Evolutionary conservation across 1,140 invertebrate genomes (phyloP).

Genomic region (Euura lappo): DNA sequence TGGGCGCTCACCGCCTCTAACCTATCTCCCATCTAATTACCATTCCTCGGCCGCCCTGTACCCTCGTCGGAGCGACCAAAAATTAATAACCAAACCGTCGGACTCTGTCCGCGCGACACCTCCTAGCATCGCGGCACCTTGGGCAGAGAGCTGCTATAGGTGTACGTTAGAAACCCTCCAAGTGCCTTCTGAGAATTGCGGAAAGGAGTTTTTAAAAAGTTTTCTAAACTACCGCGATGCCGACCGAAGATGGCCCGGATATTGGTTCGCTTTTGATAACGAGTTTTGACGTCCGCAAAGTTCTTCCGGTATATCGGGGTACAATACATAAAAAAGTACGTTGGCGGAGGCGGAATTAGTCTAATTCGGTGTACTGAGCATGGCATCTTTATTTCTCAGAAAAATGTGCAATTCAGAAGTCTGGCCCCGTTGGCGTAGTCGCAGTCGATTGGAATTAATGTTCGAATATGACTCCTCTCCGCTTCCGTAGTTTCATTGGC

Average conservation of each 20-base stretch:
- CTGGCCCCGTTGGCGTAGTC: not conserved
- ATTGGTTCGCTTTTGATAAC: not conserved
- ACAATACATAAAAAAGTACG: not conserved
- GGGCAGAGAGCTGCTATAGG: not conserved
- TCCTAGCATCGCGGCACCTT: not conserved
- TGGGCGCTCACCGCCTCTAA: conserved; percentile 3
- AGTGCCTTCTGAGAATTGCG: not conserved
- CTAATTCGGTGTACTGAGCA: not conserved
- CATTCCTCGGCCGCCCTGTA: not conserved
- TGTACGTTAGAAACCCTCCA: not conserved
- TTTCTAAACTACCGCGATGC: too few species aligned
- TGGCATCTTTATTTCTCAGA: not conserved
- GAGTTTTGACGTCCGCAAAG: not conserved
- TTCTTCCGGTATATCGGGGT: not conserved
- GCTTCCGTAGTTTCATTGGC: not conserved
- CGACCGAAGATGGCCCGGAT: not conserved
- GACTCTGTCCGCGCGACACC: not conserved
- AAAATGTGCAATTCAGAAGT: not conserved
- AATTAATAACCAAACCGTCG: conserved; percentile 1
- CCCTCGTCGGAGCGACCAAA: not conserved
- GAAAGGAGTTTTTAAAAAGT: not conserved
- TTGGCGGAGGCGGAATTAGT: not conserved
- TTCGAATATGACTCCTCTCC: not conserved
- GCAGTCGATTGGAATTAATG: not conserved
- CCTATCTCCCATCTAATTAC: conserved; percentile 7